Conservation (phyloP, 2,797 vertebrate genomes). For the Ctenopoma kingsleyae region DNA sequence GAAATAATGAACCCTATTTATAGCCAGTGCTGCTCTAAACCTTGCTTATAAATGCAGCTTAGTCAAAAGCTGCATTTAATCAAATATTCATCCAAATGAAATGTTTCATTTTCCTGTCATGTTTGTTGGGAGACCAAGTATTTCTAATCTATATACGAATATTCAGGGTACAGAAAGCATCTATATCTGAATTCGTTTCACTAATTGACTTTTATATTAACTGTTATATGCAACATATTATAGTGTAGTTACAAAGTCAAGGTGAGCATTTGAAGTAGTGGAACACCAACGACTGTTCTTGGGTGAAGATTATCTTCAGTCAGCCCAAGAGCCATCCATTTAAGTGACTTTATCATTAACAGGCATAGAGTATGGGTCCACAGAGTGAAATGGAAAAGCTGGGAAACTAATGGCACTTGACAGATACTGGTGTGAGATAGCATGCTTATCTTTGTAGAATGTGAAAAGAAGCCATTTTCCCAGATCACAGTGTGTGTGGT, state of each 20-base stretch:
- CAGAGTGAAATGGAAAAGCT: slow-evolving; percentile 75
- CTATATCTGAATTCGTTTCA: slow-evolving; percentile 17
- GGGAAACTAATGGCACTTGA: slow-evolving; percentile 82
- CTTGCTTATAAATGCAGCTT: slow-evolving; percentile 5
- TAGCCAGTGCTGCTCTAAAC: background rate
- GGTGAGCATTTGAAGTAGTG: slow-evolving; percentile 58
- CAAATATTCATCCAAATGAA: slow-evolving; percentile 32
- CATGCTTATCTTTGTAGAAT: slow-evolving; percentile 79
- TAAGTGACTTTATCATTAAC: slow-evolving; percentile 81
- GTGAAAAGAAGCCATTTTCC: slow-evolving; percentile 74
- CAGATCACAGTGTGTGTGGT: slow-evolving; percentile 53
- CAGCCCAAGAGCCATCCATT: slow-evolving; percentile 74
- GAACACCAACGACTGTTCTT: slow-evolving; percentile 62
- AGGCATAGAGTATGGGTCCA: slow-evolving; percentile 71
- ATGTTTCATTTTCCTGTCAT: slow-evolving; percentile 13
- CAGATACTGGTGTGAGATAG: slow-evolving; percentile 78
- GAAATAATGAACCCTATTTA: slow-evolving; percentile 10
- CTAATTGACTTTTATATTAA: slow-evolving; percentile 39
- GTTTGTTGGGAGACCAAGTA: slow-evolving; percentile 10
- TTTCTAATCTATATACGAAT: slow-evolving; percentile 17
- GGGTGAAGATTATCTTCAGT: slow-evolving; percentile 66
- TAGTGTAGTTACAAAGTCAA: slow-evolving; percentile 48
- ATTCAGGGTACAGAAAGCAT: slow-evolving; percentile 15
- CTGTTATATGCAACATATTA: slow-evolving; percentile 27
- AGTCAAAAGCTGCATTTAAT: slow-evolving; percentile 11